A percentile compares a stretch with the other conserved stretches of the same genome.
phyloP scores from a whole-genome alignment of 2,888 invertebrate genomes.

The Melolontha melolontha region DNA sequence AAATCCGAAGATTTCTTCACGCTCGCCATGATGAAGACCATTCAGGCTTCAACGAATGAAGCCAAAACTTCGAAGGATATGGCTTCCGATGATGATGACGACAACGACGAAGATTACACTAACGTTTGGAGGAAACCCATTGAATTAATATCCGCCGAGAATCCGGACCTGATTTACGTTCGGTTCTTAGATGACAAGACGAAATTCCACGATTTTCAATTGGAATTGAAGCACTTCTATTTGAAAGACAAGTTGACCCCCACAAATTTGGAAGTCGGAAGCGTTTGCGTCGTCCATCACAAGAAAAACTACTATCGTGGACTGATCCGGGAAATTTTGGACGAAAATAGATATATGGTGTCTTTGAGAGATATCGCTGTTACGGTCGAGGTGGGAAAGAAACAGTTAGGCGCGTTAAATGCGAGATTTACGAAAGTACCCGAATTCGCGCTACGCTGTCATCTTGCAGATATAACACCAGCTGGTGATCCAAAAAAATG shows the following conservation, averaged over 20 bases:
- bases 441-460: conserved; percentile 75
- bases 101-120: conserved; percentile 48
- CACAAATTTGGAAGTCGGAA: conserved; percentile 68
- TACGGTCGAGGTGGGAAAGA: conserved; percentile 65
- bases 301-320: conserved; percentile 76
- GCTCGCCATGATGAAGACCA: conserved; percentile 46
- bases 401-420: conserved; percentile 68
- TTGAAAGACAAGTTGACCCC: conserved; percentile 48
- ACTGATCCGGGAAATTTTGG: conserved; percentile 65
- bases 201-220: conserved; percentile 61
- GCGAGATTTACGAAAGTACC: conserved; percentile 67
- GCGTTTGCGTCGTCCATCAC: conserved; percentile 66
- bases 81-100: conserved; percentile 46
- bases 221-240: conserved; percentile 68
- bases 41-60: conserved; percentile 37
- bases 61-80: conserved; percentile 41
- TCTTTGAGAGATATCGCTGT: conserved; percentile 77
- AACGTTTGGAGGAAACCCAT: conserved; percentile 49
- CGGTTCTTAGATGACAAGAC: conserved; percentile 35
- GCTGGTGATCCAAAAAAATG: conserved; percentile 74
- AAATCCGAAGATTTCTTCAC: conserved; percentile 48
- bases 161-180: conserved; percentile 57
- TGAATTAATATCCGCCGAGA: conserved; percentile 54
- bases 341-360: conserved; percentile 66
- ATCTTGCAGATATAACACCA: conserved; percentile 77